A percentile compares a stretch with the other conserved stretches of the same genome.
These are phyloP conservation scores for Xanthorhoe designata DNA, from an alignment of 2,888 invertebrate genomes.

Conservation along the genomic window DNA sequence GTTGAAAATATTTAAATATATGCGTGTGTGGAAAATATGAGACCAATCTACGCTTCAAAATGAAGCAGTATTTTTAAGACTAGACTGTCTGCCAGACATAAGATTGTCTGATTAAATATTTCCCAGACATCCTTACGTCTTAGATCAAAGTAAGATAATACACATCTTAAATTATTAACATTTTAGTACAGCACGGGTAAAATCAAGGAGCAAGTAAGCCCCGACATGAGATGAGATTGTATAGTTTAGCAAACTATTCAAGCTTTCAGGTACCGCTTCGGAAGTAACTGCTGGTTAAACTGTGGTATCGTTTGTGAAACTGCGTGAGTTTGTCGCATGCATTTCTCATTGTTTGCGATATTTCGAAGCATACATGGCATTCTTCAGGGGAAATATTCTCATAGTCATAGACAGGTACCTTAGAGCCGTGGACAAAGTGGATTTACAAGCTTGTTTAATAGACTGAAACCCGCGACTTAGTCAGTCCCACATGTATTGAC, in stretches of 20 bases:
- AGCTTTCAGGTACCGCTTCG: conserved; percentile 22
- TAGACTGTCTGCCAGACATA: conserved; percentile 7
- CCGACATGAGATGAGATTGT: conserved; percentile 4
- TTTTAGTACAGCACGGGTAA: conserved; percentile 2
- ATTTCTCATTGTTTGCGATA: conserved; percentile 26
- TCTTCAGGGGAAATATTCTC: conserved; percentile 5
- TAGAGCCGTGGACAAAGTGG: neutral
- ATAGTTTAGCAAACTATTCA: conserved; percentile 18
- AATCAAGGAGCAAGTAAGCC: neutral
- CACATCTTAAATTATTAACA: neutral
- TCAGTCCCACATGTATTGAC: neutral
- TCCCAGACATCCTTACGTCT: neutral
- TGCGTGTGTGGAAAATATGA: conserved; percentile 9
- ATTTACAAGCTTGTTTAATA: neutral
- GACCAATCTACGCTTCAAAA: neutral
- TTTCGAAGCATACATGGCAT: conserved; percentile 7
- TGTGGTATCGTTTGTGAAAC: conserved; percentile 20
- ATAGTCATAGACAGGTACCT: neutral
- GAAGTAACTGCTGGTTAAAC: conserved; percentile 12
- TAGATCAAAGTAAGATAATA: neutral
- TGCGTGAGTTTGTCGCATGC: conserved; percentile 24
- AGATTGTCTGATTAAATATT: conserved; percentile 15
- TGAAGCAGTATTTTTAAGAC: conserved; percentile 15
- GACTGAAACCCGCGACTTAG: neutral
- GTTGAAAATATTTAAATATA: conserved; percentile 22